Evolutionary conservation across 2,797 vertebrate genomes (phyloP).

Genomic region (Anisognathus igniventris): DNA sequence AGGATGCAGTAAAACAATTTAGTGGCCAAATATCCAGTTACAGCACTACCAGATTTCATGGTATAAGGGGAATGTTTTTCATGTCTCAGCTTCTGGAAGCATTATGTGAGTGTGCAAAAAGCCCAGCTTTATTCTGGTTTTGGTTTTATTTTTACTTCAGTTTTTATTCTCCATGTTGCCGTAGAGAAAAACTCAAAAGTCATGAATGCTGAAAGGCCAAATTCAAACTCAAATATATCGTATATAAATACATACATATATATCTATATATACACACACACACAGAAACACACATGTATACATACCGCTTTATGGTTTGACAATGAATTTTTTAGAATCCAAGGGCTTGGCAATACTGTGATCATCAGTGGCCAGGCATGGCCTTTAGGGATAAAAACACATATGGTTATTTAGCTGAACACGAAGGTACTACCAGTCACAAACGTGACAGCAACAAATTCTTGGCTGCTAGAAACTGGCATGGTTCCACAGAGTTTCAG

Average conservation of each 20-base stretch:
- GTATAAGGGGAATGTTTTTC: neutral
- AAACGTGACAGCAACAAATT: neutral
- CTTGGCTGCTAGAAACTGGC: neutral
- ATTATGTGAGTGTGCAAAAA: neutral
- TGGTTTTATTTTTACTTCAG: neutral
- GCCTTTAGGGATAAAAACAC: neutral
- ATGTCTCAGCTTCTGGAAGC: neutral
- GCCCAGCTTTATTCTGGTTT: neutral
- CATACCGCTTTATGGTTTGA: neutral
- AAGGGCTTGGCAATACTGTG: neutral
- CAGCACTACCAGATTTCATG: neutral
- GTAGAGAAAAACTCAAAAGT: neutral
- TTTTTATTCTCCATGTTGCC: neutral
- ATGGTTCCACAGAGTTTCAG: neutral
- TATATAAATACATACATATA: neutral
- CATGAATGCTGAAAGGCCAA: neutral
- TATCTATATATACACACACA: rapidly evolving
- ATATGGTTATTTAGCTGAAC: neutral
- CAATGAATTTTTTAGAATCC: neutral
- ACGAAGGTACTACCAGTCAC: neutral
- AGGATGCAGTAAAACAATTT: neutral
- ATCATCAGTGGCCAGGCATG: neutral
- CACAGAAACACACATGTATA: neutral
- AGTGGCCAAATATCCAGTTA: neutral
- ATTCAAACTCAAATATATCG: neutral